Evolutionary conservation across 1,140 invertebrate species (phyloP), one percentile per base, ranked within the genome.

Genomic region (Ctenoplectra terminalis): DNA sequence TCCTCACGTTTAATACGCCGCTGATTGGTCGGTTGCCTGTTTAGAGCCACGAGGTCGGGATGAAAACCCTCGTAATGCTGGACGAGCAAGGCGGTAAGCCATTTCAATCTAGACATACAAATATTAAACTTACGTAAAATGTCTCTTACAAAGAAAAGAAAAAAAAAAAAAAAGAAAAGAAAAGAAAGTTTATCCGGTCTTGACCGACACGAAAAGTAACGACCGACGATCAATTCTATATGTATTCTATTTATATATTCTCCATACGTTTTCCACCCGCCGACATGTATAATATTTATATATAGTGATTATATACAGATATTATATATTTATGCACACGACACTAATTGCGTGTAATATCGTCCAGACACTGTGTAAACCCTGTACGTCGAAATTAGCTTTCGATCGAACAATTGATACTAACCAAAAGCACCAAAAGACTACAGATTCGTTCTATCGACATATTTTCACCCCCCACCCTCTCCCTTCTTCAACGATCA

Each of bases 41-140:
- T 95, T 97, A 98, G 97, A 97, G 97, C 96, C 97, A 98, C 95
- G 97, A 98, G 95, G 97, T 97, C 94, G 97, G 97, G 95, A 98
- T 97, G 97, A 97, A 97, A 97, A 96, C 96, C 95, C 96, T 98
- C 95, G 97, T 97, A 95, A 97, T 98, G 97, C 96, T 98, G 97
- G 96, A 97, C 96, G 97, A 98, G 95, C 97, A 98, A 97, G 97
- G 97, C 96, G 97, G 97, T 98, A 98, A 98, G 97, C 95, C 92
- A 94, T 90, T 90, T 84, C 83, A 88, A 76, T 88, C 75, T 84
- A 87, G 86, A 86, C 67, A 83, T 87, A 86, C 85, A 85, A 82
- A 86, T 61, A 76, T 73, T 72, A 64, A 86, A 63, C 56, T 43
- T 37, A 64, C 73, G 82, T 72, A 56, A 76, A 77, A 58, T 46